Percentiles rank a stretch among this genome's conserved stretches.
Evolutionary conservation across 2,888 invertebrate genomes (phyloP).

Genomic region (Melanostoma scalare): DNA sequence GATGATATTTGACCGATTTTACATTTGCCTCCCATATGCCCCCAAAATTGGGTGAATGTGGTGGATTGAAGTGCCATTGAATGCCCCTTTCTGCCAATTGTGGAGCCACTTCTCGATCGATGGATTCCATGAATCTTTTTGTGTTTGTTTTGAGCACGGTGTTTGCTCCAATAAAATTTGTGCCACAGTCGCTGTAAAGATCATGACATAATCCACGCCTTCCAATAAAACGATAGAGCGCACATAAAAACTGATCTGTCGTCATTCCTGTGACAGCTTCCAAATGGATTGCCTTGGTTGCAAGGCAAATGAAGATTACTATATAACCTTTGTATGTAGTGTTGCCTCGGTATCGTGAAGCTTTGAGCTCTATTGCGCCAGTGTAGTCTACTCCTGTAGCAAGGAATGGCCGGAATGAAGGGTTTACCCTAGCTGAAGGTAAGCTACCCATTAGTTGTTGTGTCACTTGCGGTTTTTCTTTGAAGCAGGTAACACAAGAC

Average conservation of each 20-base stretch:
- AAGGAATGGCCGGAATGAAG: slow-evolving; percentile 34
- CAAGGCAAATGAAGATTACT: slow-evolving; percentile 46
- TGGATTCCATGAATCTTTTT: background rate
- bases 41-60: slow-evolving; percentile 35
- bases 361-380: slow-evolving; percentile 1
- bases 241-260: slow-evolving; percentile 33
- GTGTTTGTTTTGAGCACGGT: slow-evolving; percentile 6
- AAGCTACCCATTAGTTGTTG: slow-evolving; percentile 59
- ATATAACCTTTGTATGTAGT: slow-evolving; percentile 37
- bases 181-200: slow-evolving; percentile 40
- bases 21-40: slow-evolving; percentile 52
- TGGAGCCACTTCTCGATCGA: slow-evolving; percentile 8
- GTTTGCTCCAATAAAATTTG: slow-evolving; percentile 44
- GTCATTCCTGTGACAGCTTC: slow-evolving; percentile 51
- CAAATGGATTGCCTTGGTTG: slow-evolving; percentile 62
- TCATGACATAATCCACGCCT: slow-evolving; percentile 39
- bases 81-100: slow-evolving; percentile 15
- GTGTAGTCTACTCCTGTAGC: slow-evolving; percentile 53
- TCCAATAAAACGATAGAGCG: slow-evolving; percentile 53
- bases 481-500: slow-evolving; percentile 36
- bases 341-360: slow-evolving; percentile 31
- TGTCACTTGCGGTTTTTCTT: slow-evolving; percentile 24
- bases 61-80: slow-evolving; percentile 52
- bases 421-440: slow-evolving; percentile 38
- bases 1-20: slow-evolving; percentile 34